Percentiles rank a stretch among this genome's conserved stretches.
phyloP scores from a whole-genome alignment of 2,113 vertebrate species.

The Tragelaphus strepsiceros region DNA sequence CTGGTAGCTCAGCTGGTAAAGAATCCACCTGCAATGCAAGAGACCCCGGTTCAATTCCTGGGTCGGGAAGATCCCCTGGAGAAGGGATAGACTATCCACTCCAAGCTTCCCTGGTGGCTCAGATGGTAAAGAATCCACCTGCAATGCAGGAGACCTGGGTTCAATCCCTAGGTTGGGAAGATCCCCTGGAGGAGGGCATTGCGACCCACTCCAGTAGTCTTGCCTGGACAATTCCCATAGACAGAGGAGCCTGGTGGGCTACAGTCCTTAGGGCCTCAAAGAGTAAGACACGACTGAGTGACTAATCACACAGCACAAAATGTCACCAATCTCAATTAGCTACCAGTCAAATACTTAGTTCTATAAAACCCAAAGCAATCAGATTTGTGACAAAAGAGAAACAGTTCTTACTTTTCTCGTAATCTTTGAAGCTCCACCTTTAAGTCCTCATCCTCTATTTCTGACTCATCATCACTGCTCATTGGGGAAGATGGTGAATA shows the following conservation, averaged over 20 bases:
- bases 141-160: neutral
- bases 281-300: neutral
- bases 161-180: neutral
- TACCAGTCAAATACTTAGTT: slow-evolving; percentile 38
- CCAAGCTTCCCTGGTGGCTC: neutral
- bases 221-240: neutral
- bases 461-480: slow-evolving; percentile 89
- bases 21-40: neutral
- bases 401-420: slow-evolving; percentile 87
- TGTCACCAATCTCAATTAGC: slow-evolving; percentile 13
- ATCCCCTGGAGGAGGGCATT: neutral
- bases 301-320: slow-evolving; percentile 8
- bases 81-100: neutral
- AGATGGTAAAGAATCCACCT: neutral
- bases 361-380: neutral
- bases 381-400: slow-evolving; percentile 30
- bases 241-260: neutral
- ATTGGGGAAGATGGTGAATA: slow-evolving; percentile 87
- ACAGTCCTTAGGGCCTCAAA: neutral
- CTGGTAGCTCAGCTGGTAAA: neutral
- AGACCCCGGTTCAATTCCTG: neutral
- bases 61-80: neutral
- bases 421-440: slow-evolving; percentile 88
- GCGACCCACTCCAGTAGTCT: neutral
- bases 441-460: slow-evolving; percentile 90